These are phyloP conservation scores for Anomalospiza imberbis DNA, from an alignment of 2,797 vertebrate species.

Conservation along the genomic window DNA sequence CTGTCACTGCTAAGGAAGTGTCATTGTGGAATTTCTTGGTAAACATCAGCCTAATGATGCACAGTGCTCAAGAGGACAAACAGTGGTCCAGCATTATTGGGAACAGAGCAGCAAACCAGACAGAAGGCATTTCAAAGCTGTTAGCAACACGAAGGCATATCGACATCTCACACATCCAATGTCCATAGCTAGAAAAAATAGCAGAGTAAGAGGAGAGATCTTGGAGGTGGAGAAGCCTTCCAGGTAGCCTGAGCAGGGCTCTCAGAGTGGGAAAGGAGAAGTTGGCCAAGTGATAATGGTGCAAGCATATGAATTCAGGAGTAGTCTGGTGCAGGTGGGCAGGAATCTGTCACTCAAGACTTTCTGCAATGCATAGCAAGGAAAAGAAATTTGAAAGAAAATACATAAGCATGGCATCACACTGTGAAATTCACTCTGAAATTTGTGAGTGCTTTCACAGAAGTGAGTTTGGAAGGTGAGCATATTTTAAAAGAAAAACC, in stretches of 20 bases:
- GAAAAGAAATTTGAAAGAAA: neutral
- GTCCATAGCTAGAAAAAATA: neutral
- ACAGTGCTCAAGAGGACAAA: neutral
- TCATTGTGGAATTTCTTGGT: neutral
- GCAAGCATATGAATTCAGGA: neutral
- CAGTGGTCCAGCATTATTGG: neutral
- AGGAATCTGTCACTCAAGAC: neutral
- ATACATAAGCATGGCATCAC: neutral
- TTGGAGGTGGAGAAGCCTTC: neutral
- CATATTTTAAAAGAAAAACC: neutral
- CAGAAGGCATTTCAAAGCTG: neutral
- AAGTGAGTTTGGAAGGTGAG: neutral
- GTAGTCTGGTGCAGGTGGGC: neutral
- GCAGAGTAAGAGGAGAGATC: neutral
- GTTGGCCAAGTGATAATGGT: neutral
- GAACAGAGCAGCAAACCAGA: neutral
- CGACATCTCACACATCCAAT: neutral
- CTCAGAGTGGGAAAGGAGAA: neutral
- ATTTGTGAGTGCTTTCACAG: neutral
- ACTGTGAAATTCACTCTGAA: neutral
- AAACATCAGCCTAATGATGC: neutral
- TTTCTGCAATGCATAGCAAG: neutral
- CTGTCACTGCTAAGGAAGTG: neutral
- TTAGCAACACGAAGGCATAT: neutral
- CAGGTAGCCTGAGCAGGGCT: neutral